Percentiles rank a stretch among this genome's conserved stretches.
These are phyloP conservation scores for Gonioctena quinquepunctata DNA, from an alignment of 1,140 invertebrate species.

Conservation along the genomic window DNA sequence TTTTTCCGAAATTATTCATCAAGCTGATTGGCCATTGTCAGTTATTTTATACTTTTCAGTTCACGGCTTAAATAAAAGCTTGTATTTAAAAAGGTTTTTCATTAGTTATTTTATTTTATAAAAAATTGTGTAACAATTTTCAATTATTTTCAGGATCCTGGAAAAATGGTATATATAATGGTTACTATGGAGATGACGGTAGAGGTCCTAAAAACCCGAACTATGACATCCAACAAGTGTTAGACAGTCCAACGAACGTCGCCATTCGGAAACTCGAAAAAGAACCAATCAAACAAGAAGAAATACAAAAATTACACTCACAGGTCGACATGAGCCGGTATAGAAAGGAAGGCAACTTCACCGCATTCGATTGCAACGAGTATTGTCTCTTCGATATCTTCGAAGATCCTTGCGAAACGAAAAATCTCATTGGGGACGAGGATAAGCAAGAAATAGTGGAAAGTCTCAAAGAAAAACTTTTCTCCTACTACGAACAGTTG, in stretches of 20 bases:
- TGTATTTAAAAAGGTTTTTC: not conserved
- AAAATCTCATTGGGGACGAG: slow-evolving; percentile 68
- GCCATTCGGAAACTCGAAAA: slow-evolving; percentile 59
- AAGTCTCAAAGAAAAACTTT: slow-evolving; percentile 44
- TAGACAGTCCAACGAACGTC: slow-evolving; percentile 57
- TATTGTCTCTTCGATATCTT: slow-evolving; percentile 78
- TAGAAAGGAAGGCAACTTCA: not conserved
- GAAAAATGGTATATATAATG: slow-evolving; percentile 69
- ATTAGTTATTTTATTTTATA: too few species aligned
- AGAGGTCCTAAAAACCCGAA: slow-evolving; percentile 51
- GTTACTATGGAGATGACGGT: slow-evolving; percentile 79
- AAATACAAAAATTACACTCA: slow-evolving; percentile 7
- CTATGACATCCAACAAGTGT: slow-evolving; percentile 61
- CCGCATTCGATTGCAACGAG: slow-evolving; percentile 4
- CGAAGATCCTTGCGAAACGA: slow-evolving; percentile 82
- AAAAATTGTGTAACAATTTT: slow-evolving; percentile 63
- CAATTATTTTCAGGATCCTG: slow-evolving; percentile 65
- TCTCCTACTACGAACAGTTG: slow-evolving; percentile 42
- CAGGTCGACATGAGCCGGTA: slow-evolving; percentile 26
- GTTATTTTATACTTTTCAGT: too few species aligned
- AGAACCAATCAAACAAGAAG: slow-evolving; percentile 41
- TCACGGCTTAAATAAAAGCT: not conserved
- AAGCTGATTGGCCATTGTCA: too few species aligned
- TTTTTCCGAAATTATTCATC: too few species aligned
- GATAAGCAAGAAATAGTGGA: slow-evolving; percentile 47